Conservation (phyloP, 2,888 invertebrate genomes). For the Eilema sororculum region DNA sequence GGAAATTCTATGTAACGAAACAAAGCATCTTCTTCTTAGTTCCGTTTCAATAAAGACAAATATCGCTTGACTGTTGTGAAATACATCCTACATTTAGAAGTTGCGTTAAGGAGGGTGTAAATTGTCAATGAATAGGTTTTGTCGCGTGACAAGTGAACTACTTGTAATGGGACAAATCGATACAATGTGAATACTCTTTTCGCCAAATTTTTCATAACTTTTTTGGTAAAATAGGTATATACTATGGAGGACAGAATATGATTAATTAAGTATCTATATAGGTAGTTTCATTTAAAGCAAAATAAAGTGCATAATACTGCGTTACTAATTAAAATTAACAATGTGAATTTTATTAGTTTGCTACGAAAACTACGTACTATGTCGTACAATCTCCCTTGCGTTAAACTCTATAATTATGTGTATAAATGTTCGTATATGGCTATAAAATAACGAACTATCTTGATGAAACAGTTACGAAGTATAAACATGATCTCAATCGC, state of each 20-base stretch:
- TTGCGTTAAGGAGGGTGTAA: conserved; percentile 54
- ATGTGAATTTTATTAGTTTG: not conserved
- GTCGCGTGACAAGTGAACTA: conserved; percentile 63
- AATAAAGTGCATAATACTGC: not conserved
- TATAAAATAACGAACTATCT: conserved; percentile 6
- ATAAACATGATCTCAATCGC: conserved; percentile 4
- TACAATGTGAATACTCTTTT: not conserved
- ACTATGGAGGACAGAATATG: no score
- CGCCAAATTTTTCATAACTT: not conserved
- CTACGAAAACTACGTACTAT: not conserved
- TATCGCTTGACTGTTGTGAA: conserved; percentile 11
- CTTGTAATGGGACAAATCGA: conserved; percentile 77
- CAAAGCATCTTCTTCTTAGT: conserved; percentile 33
- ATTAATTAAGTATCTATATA: no score
- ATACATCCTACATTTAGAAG: conserved; percentile 27
- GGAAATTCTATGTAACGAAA: conserved; percentile 11
- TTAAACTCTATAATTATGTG: not conserved
- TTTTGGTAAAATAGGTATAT: no score
- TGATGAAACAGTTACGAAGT: not conserved
- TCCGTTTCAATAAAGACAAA: not conserved
- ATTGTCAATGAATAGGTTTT: conserved; percentile 75
- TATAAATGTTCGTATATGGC: not conserved
- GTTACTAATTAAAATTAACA: not conserved
- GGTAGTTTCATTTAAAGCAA: not conserved
- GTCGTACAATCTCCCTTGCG: not conserved